A percentile compares a stretch with the other conserved stretches of the same genome.
These are phyloP conservation scores for Onchidella celtica DNA, from an alignment of 2,888 invertebrate species.

Conservation along the genomic window DNA sequence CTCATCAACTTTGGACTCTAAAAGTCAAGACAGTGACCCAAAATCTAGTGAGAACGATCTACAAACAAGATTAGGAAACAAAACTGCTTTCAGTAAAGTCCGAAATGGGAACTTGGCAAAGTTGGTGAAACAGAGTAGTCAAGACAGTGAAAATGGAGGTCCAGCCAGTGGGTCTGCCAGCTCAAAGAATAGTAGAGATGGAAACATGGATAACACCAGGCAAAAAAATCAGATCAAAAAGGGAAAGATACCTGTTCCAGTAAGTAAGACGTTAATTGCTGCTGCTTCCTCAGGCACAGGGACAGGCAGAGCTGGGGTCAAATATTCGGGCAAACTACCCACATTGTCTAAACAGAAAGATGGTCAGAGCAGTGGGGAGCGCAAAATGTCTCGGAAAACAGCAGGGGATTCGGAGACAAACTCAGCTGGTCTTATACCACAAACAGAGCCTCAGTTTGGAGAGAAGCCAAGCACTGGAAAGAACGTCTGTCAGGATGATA, in stretches of 20 bases:
- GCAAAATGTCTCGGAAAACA: background rate
- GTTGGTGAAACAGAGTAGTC: conserved; percentile 10
- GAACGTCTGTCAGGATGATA: background rate
- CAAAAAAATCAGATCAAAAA: background rate
- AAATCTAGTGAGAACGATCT: background rate
- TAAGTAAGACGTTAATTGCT: conserved; percentile 7
- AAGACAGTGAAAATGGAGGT: background rate
- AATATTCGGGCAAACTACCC: conserved; percentile 14
- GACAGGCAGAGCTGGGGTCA: background rate
- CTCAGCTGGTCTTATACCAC: background rate
- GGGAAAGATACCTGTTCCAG: conserved; percentile 39
- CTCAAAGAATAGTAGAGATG: background rate
- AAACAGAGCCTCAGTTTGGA: background rate
- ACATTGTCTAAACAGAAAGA: conserved; percentile 3
- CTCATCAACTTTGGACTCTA: conserved; percentile 42
- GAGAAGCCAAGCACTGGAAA: background rate
- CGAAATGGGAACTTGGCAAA: background rate
- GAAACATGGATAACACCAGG: background rate
- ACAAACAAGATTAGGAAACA: background rate
- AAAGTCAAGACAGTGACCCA: conserved; percentile 15
- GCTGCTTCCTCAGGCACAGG: background rate
- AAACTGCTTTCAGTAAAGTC: background rate
- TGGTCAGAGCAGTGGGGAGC: background rate
- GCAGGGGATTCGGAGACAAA: background rate
- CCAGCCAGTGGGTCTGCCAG: background rate